Evolutionary conservation across 2,113 vertebrate genomes (phyloP).

Genomic region (Sylvia atricapilla): DNA sequence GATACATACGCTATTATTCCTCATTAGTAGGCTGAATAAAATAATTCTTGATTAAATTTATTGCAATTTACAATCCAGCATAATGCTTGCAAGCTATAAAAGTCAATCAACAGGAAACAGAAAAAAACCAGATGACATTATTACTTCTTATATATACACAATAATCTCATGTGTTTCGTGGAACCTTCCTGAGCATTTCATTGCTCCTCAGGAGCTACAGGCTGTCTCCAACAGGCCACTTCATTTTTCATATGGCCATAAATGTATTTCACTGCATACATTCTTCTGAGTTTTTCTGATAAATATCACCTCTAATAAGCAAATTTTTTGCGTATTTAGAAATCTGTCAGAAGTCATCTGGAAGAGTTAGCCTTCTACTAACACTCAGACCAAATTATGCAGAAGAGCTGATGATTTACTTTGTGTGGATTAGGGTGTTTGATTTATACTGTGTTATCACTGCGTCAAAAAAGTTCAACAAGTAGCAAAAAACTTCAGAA

Average conservation of each 20-base stretch:
- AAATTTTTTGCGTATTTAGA: not conserved
- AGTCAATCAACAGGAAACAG: conserved; percentile 81
- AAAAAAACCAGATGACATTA: conserved; percentile 70
- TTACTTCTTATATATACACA: conserved; percentile 59
- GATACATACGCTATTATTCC: conserved; percentile 83
- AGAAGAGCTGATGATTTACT: conserved; percentile 14
- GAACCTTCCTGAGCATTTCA: not conserved
- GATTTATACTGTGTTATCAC: not conserved
- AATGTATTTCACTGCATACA: not conserved
- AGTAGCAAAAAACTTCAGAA: conserved; percentile 5
- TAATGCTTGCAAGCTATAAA: conserved; percentile 84
- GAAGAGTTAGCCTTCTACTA: conserved; percentile 17
- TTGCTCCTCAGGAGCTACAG: not conserved
- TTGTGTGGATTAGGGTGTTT: not conserved
- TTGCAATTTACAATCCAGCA: conserved; percentile 81
- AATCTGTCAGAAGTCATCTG: conserved; percentile 1
- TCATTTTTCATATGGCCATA: not conserved
- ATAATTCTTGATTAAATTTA: conserved; percentile 87
- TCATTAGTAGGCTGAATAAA: conserved; percentile 81
- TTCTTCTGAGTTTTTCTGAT: not conserved
- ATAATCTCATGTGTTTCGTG: not conserved
- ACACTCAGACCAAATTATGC: conserved; percentile 3
- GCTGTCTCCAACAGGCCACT: not conserved
- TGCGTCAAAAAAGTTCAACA: not conserved
- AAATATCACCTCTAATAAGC: conserved; percentile 14